Evolutionary conservation across 2,888 invertebrate species (phyloP).

Genomic region (Gastracanthus pulcherrimus): DNA sequence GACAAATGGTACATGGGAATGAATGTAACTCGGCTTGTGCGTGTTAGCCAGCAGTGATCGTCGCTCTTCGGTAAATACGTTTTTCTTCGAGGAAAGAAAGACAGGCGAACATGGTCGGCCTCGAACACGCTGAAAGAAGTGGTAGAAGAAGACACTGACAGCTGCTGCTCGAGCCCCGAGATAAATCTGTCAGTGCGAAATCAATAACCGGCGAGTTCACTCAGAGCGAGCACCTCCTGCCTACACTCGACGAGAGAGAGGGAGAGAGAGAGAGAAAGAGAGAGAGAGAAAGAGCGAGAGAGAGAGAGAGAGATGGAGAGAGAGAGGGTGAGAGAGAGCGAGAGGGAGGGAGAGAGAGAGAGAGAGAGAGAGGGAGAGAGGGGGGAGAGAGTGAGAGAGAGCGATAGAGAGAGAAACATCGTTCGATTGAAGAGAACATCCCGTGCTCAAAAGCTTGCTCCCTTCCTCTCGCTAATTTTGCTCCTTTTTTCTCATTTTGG

Average conservation of each 20-base stretch:
- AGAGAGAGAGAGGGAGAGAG: background rate
- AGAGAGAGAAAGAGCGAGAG: too few relatives aligned
- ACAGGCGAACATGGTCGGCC: background rate
- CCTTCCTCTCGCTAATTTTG: background rate
- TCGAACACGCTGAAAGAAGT: background rate
- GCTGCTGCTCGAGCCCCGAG: background rate
- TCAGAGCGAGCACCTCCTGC: too few relatives aligned
- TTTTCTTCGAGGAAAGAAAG: background rate
- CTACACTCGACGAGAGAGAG: too few relatives aligned
- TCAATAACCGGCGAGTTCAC: background rate
- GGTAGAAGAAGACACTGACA: background rate
- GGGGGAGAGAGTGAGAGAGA: background rate
- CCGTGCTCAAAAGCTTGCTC: background rate
- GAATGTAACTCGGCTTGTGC: background rate
- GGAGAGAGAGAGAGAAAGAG: background rate
- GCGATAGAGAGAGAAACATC: background rate
- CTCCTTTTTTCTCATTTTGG: background rate
- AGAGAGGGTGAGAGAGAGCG: too few relatives aligned
- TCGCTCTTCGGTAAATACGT: slow-evolving; percentile 11
- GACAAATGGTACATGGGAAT: background rate
- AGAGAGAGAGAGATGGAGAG: background rate
- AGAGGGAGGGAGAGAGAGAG: background rate
- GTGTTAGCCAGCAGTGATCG: background rate
- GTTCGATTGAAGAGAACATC: too few relatives aligned
- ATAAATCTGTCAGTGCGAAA: slow-evolving; percentile 7